Evolutionary conservation across 2,113 vertebrate genomes (phyloP).

Genomic region (Equus quagga): DNA sequence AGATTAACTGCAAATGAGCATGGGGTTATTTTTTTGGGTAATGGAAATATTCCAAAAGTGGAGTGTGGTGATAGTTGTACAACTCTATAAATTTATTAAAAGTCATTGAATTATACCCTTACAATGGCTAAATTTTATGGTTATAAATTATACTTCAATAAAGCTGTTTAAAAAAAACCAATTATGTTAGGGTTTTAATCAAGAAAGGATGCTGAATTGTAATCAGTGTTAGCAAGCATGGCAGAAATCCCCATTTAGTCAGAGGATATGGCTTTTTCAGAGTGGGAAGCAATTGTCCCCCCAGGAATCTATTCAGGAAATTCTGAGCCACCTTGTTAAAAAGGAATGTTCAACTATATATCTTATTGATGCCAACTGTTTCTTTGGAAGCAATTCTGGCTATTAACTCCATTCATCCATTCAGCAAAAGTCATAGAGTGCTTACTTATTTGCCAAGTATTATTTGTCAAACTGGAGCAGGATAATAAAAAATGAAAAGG

Average conservation of each 20-base stretch:
- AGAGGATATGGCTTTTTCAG: constrained; percentile 25
- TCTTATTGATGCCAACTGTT: constrained; percentile 31
- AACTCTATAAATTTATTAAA: not conserved
- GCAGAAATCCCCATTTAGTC: constrained; percentile 3
- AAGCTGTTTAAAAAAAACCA: not conserved
- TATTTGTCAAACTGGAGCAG: constrained; percentile 53
- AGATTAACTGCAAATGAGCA: not conserved
- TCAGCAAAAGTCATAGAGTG: constrained; percentile 48
- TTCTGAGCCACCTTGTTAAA: constrained; percentile 62
- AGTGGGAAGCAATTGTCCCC: constrained; percentile 9
- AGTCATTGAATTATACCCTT: not conserved
- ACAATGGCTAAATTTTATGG: not conserved
- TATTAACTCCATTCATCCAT: constrained; percentile 50
- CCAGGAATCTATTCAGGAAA: constrained; percentile 52
- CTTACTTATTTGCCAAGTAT: constrained; percentile 49
- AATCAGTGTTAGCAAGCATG: not conserved
- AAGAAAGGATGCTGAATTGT: constrained; percentile 20
- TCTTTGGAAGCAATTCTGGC: constrained; percentile 53
- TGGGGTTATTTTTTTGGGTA: not conserved
- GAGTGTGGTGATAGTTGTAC: not conserved
- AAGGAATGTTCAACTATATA: constrained; percentile 15
- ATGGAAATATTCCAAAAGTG: not conserved
- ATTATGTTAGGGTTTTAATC: constrained; percentile 45
- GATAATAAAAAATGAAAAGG: constrained; percentile 19
- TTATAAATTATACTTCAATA: not conserved